phyloP scores from a whole-genome alignment of 1,140 invertebrate species.

The Meloidogyne chitwoodi region DNA sequence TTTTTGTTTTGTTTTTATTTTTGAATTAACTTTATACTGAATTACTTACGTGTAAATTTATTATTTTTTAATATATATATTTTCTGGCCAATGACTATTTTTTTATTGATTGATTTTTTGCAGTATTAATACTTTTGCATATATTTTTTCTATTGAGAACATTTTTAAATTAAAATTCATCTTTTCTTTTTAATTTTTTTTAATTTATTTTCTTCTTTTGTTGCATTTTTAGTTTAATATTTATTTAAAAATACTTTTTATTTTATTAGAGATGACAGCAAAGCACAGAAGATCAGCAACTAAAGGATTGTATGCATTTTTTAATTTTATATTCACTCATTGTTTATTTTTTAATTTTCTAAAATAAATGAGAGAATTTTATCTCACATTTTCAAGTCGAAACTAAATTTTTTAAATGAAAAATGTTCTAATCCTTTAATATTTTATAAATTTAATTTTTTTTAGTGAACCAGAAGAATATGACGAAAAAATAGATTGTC shows the following conservation, averaged over 20 bases:
- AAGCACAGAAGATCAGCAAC: neutral
- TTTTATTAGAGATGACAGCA: neutral
- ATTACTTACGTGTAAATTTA: neutral
- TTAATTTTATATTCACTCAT: too few species aligned
- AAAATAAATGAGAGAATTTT: too few species aligned
- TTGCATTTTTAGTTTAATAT: neutral
- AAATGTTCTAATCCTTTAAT: too few species aligned
- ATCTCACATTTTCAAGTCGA: too few species aligned
- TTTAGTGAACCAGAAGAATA: neutral
- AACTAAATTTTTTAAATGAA: too few species aligned
- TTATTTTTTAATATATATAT: neutral
- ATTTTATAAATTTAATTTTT: too few species aligned
- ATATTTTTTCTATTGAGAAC: neutral
- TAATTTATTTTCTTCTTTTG: neutral
- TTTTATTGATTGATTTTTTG: neutral
- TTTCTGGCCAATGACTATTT: neutral
- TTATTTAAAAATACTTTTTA: neutral
- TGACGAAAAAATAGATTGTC: conserved; percentile 10
- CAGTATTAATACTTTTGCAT: neutral
- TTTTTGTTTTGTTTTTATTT: neutral
- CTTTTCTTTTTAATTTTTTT: neutral
- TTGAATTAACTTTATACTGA: neutral
- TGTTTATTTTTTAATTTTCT: too few species aligned
- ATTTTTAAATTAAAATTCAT: neutral
- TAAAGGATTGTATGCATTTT: neutral